A percentile compares a stretch with the other conserved stretches of the same genome.
Conservation (phyloP, 1,140 invertebrate genomes). For the Palaemon carinicauda region DNA sequence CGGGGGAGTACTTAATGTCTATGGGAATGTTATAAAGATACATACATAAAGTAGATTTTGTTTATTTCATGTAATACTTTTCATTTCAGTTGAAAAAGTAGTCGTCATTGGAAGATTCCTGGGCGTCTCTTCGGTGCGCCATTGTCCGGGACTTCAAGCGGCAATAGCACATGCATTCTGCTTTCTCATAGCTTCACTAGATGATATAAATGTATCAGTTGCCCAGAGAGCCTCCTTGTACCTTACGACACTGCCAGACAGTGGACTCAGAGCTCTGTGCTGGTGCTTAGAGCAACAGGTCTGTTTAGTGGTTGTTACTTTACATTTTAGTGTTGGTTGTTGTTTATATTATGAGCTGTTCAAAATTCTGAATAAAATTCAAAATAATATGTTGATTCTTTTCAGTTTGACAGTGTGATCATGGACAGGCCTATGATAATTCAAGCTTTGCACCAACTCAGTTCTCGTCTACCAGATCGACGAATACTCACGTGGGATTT, state of each 20-base stretch:
- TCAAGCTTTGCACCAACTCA: slow-evolving; percentile 93
- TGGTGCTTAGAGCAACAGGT: slow-evolving; percentile 58
- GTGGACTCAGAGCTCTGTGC: slow-evolving; percentile 65
- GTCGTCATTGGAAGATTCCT: slow-evolving; percentile 92
- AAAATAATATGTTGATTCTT: slow-evolving; percentile 73
- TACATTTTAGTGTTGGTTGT: slow-evolving; percentile 73
- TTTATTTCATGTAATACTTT: background rate
- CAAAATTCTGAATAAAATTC: background rate
- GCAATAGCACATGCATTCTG: slow-evolving; percentile 96
- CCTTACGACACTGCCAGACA: slow-evolving; percentile 92
- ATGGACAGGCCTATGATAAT: slow-evolving; percentile 96
- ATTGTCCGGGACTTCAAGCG: slow-evolving; percentile 86
- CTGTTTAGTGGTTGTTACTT: background rate
- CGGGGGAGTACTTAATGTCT: too few relatives aligned
- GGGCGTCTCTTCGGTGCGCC: slow-evolving; percentile 85
- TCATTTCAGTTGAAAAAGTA: slow-evolving; percentile 83
- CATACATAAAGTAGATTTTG: too few relatives aligned
- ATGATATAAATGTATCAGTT: slow-evolving; percentile 93
- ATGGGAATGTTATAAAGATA: too few relatives aligned
- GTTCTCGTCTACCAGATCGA: slow-evolving; percentile 90
- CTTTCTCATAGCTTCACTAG: slow-evolving; percentile 93
- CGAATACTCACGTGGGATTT: slow-evolving; percentile 96
- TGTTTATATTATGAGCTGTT: slow-evolving; percentile 59
- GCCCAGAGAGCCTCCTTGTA: slow-evolving; percentile 92
- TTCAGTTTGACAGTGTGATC: slow-evolving; percentile 93